phyloP scores from a whole-genome alignment of 1,140 invertebrate genomes.

The Bombus breviceps region DNA sequence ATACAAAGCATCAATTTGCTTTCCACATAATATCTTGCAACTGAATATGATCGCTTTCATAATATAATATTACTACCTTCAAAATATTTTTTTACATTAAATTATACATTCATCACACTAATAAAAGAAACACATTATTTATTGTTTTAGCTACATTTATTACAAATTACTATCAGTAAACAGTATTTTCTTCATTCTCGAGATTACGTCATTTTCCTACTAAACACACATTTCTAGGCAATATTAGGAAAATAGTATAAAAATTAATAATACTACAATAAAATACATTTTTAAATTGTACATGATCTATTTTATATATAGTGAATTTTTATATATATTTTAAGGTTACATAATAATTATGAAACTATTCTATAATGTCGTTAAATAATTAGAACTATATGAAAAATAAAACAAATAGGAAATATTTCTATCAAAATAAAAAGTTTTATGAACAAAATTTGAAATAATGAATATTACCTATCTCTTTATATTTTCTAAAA shows the following conservation, averaged over 20 bases:
- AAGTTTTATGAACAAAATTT: slow-evolving; percentile 24
- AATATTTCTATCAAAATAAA: slow-evolving; percentile 37
- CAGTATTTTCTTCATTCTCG: slow-evolving; percentile 8
- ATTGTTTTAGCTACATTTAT: slow-evolving; percentile 5
- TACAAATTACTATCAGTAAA: neutral
- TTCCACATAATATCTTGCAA: slow-evolving; percentile 57
- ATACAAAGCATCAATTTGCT: slow-evolving; percentile 48
- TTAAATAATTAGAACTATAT: slow-evolving; percentile 17
- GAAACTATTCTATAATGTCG: slow-evolving; percentile 2
- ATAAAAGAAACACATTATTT: neutral
- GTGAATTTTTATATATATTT: slow-evolving; percentile 53
- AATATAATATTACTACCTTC: neutral
- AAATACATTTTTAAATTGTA: slow-evolving; percentile 48
- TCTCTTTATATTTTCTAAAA: slow-evolving; percentile 39
- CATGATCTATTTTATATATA: slow-evolving; percentile 60
- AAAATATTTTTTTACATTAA: neutral
- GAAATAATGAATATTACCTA: slow-evolving; percentile 36
- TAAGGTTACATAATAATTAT: slow-evolving; percentile 19
- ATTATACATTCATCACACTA: neutral
- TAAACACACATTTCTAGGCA: neutral
- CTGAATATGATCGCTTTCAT: slow-evolving; percentile 10
- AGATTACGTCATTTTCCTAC: neutral
- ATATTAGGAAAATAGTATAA: slow-evolving; percentile 1
- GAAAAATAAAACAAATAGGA: slow-evolving; percentile 14
- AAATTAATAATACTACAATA: slow-evolving; percentile 9